phyloP scores from a whole-genome alignment of 37 sponge, comb jelly and placozoan species.

The Diacarnus erythraeanus region DNA sequence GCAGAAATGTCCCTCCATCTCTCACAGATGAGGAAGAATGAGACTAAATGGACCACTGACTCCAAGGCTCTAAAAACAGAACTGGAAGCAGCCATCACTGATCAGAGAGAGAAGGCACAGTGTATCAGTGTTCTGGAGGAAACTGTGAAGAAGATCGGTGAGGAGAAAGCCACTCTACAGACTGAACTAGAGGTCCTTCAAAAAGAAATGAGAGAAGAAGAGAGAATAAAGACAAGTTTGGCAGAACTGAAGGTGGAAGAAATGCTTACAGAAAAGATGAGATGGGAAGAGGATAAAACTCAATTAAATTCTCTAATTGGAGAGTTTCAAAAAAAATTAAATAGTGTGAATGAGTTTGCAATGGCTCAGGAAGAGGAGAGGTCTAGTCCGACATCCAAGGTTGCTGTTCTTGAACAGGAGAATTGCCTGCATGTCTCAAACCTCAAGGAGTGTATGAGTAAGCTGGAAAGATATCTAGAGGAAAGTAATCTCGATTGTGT shows the following conservation, averaged over 20 bases:
- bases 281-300: neutral
- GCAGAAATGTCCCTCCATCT: conserved; percentile 3
- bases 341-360: neutral
- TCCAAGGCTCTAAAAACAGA: neutral
- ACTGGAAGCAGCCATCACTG: neutral
- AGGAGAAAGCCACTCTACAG: neutral
- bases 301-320: neutral
- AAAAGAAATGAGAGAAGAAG: neutral
- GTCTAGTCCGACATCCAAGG: neutral
- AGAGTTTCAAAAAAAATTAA: neutral
- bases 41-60: neutral
- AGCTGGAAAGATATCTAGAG: neutral
- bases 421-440: too few relatives aligned
- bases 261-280: neutral
- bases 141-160: neutral
- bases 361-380: neutral
- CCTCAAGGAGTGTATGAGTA: too few relatives aligned
- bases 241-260: neutral
- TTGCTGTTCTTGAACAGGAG: too few relatives aligned
- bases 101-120: neutral
- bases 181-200: neutral
- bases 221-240: neutral
- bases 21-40: neutral
- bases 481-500: neutral
- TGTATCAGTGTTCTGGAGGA: neutral